A percentile compares a stretch with the other conserved stretches of the same genome.
These are phyloP conservation scores for Gobius niger DNA, from an alignment of 2,113 vertebrate species.

Conservation along the genomic window DNA sequence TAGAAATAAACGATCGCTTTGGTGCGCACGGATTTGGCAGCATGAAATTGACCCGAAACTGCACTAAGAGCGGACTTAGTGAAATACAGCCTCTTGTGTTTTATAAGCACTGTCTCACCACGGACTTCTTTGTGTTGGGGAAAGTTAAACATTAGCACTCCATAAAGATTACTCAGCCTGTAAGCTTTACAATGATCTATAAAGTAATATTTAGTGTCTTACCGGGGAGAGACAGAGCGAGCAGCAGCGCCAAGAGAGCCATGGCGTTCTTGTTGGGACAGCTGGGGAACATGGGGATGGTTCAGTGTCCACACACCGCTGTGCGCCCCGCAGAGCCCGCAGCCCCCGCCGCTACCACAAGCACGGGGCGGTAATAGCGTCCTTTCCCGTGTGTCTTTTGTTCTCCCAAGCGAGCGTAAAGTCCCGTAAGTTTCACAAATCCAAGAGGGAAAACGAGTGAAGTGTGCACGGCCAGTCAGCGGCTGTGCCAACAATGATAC, in stretches of 20 bases:
- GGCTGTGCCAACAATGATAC: constrained; percentile 21
- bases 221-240: constrained; percentile 51
- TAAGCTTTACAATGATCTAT: too few species aligned
- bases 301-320: constrained; percentile 40
- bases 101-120: neutral
- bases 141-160: neutral
- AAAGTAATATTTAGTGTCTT: neutral
- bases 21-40: neutral
- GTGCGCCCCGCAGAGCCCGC: constrained; percentile 43
- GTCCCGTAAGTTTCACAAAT: constrained; percentile 47
- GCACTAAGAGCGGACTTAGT: neutral
- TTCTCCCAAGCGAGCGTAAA: constrained; percentile 19
- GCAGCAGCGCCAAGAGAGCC: constrained; percentile 36
- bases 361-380: constrained; percentile 1
- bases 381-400: neutral
- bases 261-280: constrained; percentile 36
- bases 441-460: constrained; percentile 16
- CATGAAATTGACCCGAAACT: constrained; percentile 1
- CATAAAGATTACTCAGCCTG: neutral
- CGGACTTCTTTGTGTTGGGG: neutral
- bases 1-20: neutral
- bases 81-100: neutral
- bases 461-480: constrained; percentile 18
- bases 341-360: constrained; percentile 40
- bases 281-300: constrained; percentile 5